Evolutionary conservation across 2,888 invertebrate genomes (phyloP).

Genomic region (Hyalella azteca): DNA sequence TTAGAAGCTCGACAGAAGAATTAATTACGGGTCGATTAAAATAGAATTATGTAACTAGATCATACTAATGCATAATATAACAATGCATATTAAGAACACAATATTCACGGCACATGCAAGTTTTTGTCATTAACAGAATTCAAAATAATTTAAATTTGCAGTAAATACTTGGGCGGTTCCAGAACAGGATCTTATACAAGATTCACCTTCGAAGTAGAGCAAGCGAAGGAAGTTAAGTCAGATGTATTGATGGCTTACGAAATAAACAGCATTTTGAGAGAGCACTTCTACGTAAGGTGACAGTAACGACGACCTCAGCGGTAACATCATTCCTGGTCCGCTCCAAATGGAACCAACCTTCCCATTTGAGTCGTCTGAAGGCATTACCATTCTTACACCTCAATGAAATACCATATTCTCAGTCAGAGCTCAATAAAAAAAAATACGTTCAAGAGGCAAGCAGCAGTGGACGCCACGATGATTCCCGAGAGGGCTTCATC

Average conservation of each 20-base stretch:
- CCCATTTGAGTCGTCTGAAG: constrained; percentile 35
- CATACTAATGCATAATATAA: no score
- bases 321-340: constrained; percentile 27
- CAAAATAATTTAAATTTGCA: no score
- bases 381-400: constrained; percentile 36
- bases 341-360: constrained; percentile 32
- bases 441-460: constrained; percentile 13
- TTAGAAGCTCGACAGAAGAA: no score
- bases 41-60: no score
- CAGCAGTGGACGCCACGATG: constrained; percentile 25
- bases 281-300: constrained; percentile 12
- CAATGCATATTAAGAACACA: no score
- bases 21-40: no score
- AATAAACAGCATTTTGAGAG: constrained; percentile 30
- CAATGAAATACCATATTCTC: constrained; percentile 36
- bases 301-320: constrained; percentile 25
- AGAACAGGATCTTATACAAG: no score
- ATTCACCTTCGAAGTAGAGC: not conserved
- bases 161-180: no score
- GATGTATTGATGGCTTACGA: not conserved
- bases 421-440: constrained; percentile 9
- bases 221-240: not conserved
- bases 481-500: constrained; percentile 1
- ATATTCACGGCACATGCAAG: no score
- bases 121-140: no score